Conservation (phyloP, 64 coral and sea anemone species). For the Catalaphyllia jardinei region DNA sequence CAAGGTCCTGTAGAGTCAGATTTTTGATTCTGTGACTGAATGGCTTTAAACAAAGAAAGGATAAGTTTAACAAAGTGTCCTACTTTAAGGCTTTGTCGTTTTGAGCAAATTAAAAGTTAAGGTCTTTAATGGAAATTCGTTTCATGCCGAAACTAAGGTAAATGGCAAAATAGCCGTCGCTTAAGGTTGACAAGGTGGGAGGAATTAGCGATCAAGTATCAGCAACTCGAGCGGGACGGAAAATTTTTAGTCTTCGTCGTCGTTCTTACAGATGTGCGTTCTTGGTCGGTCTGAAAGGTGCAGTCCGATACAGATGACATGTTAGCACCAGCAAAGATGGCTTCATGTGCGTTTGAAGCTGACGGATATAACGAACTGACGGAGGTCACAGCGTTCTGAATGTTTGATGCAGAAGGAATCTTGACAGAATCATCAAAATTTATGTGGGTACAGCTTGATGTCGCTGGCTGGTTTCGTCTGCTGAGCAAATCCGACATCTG, state of each 20-base stretch:
- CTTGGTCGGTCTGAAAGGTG: too few species aligned
- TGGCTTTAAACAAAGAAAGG: too few species aligned
- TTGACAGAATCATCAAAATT: too few species aligned
- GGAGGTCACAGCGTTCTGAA: conserved; percentile 4
- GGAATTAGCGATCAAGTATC: not conserved
- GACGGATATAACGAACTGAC: not conserved
- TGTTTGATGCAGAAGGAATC: not conserved
- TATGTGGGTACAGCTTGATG: too few species aligned
- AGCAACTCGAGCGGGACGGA: not conserved
- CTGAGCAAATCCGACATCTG: too few species aligned
- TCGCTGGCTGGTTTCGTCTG: too few species aligned
- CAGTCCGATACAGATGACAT: too few species aligned
- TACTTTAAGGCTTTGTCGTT: not conserved
- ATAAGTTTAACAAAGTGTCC: not conserved
- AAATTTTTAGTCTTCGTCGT: not conserved
- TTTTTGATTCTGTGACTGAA: not conserved
- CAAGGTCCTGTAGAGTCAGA: not conserved
- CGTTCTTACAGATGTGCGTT: too few species aligned
- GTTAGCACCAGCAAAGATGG: too few species aligned
- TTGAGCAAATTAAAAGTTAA: not conserved
- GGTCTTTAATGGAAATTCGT: not conserved
- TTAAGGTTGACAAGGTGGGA: not conserved
- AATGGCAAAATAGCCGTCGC: not conserved
- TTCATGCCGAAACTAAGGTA: not conserved
- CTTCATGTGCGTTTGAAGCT: not conserved